Evolutionary conservation across 2,888 invertebrate species (phyloP), one percentile per base, ranked within the genome.

Genomic region (Ectemnius cavifrons): DNA sequence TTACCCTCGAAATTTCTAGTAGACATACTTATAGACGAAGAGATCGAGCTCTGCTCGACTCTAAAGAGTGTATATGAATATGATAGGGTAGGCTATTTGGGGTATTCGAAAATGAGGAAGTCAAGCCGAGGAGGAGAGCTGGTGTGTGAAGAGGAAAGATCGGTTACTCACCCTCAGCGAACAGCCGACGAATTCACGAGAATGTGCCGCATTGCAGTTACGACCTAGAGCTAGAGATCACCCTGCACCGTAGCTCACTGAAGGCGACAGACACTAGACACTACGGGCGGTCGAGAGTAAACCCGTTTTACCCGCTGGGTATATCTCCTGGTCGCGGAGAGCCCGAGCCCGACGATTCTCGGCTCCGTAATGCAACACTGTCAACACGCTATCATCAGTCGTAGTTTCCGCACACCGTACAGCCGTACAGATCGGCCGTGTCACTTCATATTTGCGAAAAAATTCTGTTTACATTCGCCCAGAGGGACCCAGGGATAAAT

Each of bases 391-490:
- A 71, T 68, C 71, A 71, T 73, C 57, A 66, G 8, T 73, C 66
- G 71, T 64, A 74, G 73, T 37, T 59, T 81, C 67, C 63, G 75
- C 75, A 66, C 74, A 81, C 75, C 23, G 79, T 73, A 66, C 75
- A 80, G 79, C 79, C 79, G 78, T 79, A 72, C 75, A 79, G 81
- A 81, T 80, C 75, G 81, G 73, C 77, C 78, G 82, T 84, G 86
- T 85, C 88, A 85, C 87, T 83, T 83, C 80, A 82, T 86, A 80
- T 85, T 84, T 75, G 69, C 75, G 77, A 75, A 80, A 85, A 86
- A 86, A 85, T 84, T 84, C 77, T 88, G 88, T 88, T 88, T 88
- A 88, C 88, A 86, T 86, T 87, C 78, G 84, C 77, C 72, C 77
- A 73, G 71, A 79, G 76, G 74, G 67, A 77, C 74, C 79, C 71